Percentiles rank a stretch among this genome's conserved stretches.
Evolutionary conservation across 2,113 vertebrate species (phyloP).

Genomic region (Mus pahari): DNA sequence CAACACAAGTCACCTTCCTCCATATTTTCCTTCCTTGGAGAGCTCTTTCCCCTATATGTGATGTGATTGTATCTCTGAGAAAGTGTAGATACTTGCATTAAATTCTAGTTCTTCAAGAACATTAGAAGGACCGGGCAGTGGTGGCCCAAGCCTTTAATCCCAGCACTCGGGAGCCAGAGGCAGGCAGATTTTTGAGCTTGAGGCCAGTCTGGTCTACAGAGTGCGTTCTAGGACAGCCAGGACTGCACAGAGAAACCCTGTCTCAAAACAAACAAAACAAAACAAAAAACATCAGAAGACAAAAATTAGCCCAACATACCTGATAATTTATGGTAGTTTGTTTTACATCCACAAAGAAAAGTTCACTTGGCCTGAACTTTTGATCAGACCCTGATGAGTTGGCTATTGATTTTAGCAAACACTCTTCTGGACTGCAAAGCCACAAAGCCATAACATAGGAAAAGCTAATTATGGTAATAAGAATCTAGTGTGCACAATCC

Average conservation of each 20-base stretch:
- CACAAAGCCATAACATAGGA: slow-evolving; percentile 48
- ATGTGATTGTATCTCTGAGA: slow-evolving; percentile 67
- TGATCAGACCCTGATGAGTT: slow-evolving; percentile 75
- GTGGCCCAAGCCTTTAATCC: too few species aligned
- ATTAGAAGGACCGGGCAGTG: too few species aligned
- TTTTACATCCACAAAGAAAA: slow-evolving; percentile 85
- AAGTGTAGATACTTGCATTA: slow-evolving; percentile 75
- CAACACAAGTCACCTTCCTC: not conserved
- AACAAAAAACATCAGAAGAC: too few species aligned
- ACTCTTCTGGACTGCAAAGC: slow-evolving; percentile 76
- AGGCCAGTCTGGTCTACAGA: too few species aligned
- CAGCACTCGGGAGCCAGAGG: too few species aligned
- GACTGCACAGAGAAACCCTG: too few species aligned
- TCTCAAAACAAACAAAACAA: too few species aligned
- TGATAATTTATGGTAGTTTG: slow-evolving; percentile 83
- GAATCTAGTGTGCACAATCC: slow-evolving; percentile 79
- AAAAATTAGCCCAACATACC: not conserved
- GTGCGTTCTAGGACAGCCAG: too few species aligned
- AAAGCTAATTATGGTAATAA: slow-evolving; percentile 84
- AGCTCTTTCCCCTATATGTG: slow-evolving; percentile 43
- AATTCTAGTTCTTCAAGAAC: slow-evolving; percentile 79
- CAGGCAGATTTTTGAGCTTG: too few species aligned
- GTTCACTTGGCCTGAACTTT: slow-evolving; percentile 80
- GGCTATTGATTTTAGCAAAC: slow-evolving; percentile 83
- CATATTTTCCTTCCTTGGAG: slow-evolving; percentile 50